A percentile compares a stretch with the other conserved stretches of the same genome.
phyloP scores from a whole-genome alignment of 2,113 vertebrate species.

The Vicugna pacos region DNA sequence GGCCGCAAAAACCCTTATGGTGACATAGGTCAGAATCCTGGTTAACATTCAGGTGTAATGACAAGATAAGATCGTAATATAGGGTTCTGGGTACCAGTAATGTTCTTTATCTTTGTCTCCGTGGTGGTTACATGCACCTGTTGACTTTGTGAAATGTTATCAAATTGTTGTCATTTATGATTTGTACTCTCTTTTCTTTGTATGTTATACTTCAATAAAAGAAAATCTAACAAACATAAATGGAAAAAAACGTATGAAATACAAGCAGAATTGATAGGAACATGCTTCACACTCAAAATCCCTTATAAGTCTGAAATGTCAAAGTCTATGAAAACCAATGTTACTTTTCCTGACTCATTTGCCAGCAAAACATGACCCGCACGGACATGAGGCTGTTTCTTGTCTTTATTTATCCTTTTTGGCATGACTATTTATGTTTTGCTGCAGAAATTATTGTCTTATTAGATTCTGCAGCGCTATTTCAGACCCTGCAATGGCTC shows the following conservation, averaged over 20 bases:
- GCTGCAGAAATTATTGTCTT: background rate
- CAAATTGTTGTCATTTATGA: background rate
- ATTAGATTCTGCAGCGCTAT: background rate
- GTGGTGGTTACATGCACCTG: background rate
- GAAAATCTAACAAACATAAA: background rate
- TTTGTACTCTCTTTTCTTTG: background rate
- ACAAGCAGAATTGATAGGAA: background rate
- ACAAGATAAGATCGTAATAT: too few relatives aligned
- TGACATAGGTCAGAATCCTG: background rate
- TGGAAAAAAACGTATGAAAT: background rate
- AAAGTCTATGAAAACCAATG: background rate
- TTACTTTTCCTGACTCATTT: background rate
- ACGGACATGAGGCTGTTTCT: background rate
- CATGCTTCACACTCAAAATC: background rate
- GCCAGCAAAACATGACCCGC: background rate
- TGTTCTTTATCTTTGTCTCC: background rate
- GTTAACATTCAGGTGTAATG: background rate
- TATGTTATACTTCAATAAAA: background rate
- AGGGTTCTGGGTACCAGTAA: background rate
- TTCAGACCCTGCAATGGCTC: background rate
- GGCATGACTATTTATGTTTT: background rate
- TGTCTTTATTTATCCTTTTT: background rate
- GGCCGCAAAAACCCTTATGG: background rate
- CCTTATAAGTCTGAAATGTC: background rate
- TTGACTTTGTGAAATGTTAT: background rate